phyloP scores from a whole-genome alignment of 1,140 invertebrate species.

The Chironomus tepperi region DNA sequence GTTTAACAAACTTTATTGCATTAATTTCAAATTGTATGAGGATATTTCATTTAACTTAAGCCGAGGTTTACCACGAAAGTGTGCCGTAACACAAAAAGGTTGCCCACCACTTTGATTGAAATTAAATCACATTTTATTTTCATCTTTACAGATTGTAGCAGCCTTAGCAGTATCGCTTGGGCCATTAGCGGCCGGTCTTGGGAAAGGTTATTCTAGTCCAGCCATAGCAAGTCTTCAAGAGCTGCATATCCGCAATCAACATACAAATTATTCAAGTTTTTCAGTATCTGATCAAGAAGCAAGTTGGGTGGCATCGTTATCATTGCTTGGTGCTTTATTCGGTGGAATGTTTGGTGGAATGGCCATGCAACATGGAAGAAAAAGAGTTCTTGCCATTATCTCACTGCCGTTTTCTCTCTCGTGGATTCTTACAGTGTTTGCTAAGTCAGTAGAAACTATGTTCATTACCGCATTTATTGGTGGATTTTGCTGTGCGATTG shows the following conservation, averaged over 20 bases:
- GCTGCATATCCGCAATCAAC: conserved; percentile 37
- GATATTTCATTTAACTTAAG: too few relatives aligned
- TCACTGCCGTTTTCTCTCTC: conserved; percentile 65
- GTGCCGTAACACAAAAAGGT: too few relatives aligned
- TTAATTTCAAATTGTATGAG: too few relatives aligned
- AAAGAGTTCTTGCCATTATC: conserved; percentile 60
- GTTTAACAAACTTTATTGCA: too few relatives aligned
- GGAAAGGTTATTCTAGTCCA: conserved; percentile 78
- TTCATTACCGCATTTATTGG: conserved; percentile 72
- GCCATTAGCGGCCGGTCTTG: conserved; percentile 70
- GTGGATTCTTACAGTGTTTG: conserved; percentile 70
- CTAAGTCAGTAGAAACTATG: conserved; percentile 65
- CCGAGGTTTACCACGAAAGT: too few relatives aligned
- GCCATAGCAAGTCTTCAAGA: conserved; percentile 71
- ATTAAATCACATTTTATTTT: not conserved
- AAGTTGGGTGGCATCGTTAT: conserved; percentile 73
- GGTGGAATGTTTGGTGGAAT: conserved; percentile 72
- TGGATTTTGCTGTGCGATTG: conserved; percentile 73
- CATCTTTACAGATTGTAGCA: conserved; percentile 52
- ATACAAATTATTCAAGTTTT: conserved; percentile 42
- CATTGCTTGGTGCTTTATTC: conserved; percentile 66
- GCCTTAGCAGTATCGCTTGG: conserved; percentile 72
- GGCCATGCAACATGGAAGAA: conserved; percentile 66
- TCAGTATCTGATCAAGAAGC: conserved; percentile 66
- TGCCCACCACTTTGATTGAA: too few relatives aligned